A percentile compares a stretch with the other conserved stretches of the same genome.
Evolutionary conservation across 2,888 invertebrate species (phyloP).

Genomic region (Melieria picta): DNA sequence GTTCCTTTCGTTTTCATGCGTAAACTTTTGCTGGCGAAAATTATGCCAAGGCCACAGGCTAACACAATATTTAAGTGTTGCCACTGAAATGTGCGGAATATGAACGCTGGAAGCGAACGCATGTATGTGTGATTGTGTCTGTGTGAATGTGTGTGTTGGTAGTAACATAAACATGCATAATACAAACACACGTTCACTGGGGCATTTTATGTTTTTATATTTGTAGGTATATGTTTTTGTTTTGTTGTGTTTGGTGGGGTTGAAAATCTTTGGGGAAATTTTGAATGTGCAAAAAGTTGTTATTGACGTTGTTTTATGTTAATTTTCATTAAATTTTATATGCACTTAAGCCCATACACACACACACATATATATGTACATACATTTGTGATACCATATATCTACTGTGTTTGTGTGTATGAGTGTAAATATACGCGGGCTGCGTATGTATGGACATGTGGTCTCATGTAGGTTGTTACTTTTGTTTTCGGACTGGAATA

Average conservation of each 20-base stretch:
- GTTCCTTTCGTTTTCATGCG: neutral
- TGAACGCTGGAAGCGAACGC: neutral
- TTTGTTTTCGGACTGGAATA: too few relatives aligned
- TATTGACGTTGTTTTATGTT: constrained; percentile 59
- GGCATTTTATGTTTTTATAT: neutral
- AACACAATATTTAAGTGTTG: too few relatives aligned
- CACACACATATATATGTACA: neutral
- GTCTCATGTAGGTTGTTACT: too few relatives aligned
- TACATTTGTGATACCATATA: neutral
- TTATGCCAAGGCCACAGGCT: too few relatives aligned
- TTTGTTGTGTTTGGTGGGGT: neutral
- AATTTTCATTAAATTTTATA: constrained; percentile 59
- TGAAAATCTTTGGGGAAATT: constrained; percentile 54
- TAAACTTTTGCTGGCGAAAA: neutral
- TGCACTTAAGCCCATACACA: constrained; percentile 51
- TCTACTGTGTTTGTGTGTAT: neutral
- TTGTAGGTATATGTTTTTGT: neutral
- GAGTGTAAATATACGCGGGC: neutral
- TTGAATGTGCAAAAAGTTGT: constrained; percentile 46
- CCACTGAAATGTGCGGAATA: too few relatives aligned
- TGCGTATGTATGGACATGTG: constrained; percentile 10
- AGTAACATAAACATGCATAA: too few relatives aligned
- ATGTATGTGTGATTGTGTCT: neutral
- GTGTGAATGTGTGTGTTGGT: neutral
- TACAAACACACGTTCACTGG: neutral